Evolutionary conservation across 2,113 vertebrate genomes (phyloP).

Genomic region (Pedetes capensis): DNA sequence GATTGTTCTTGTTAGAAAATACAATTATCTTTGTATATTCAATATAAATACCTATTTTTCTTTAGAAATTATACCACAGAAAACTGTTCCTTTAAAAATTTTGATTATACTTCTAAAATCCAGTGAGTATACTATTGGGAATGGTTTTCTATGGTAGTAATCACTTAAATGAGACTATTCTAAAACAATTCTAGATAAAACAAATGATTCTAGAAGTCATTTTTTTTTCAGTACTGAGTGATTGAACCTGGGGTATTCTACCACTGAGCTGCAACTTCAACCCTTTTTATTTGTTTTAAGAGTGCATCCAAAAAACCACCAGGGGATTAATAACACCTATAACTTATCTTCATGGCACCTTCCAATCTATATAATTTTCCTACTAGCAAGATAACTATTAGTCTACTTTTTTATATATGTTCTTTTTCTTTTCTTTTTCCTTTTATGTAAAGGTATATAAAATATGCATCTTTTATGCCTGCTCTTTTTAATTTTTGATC

Average conservation of each 20-base stretch:
- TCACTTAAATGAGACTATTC: background rate
- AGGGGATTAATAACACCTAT: background rate
- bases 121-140: background rate
- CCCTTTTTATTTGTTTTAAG: too few species aligned
- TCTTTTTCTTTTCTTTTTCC: background rate
- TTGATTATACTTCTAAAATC: background rate
- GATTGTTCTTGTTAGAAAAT: background rate
- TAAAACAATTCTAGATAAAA: background rate
- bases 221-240: slow-evolving; percentile 10
- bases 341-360: too few species aligned
- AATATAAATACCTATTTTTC: background rate
- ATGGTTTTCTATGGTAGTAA: background rate
- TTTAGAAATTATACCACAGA: background rate
- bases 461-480: background rate
- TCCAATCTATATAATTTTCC: background rate
- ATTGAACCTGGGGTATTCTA: too few species aligned
- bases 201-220: background rate
- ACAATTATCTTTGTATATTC: background rate
- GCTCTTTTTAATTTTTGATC: background rate
- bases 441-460: background rate
- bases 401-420: too few species aligned
- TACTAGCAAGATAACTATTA: background rate
- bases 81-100: background rate
- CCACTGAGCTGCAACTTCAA: too few species aligned
- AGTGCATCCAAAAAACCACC: background rate